Conservation (phyloP, 2,797 vertebrate genomes). For the Rhabdophis nuchalis region DNA sequence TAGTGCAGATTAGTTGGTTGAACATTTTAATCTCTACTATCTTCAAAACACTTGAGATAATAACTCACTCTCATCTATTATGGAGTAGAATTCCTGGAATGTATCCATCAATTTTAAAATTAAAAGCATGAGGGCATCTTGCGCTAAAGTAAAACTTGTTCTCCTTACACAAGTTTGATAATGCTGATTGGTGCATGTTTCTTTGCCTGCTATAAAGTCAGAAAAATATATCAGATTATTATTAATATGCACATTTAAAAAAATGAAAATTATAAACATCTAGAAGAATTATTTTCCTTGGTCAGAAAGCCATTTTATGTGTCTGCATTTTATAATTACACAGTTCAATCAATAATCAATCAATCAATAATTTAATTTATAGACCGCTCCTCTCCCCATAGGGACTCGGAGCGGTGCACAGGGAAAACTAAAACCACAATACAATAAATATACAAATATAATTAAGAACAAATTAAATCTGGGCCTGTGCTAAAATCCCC, state of each 20-base stretch:
- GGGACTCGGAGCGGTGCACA: too few species aligned
- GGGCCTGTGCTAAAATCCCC: too few species aligned
- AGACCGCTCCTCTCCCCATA: too few species aligned
- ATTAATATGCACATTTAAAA: background rate
- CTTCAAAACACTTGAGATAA: background rate
- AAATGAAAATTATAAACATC: background rate
- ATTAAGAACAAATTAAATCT: too few species aligned
- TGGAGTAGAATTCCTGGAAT: background rate
- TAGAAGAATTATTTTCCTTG: background rate
- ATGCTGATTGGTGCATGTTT: background rate
- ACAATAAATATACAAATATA: too few species aligned
- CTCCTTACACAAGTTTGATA: background rate
- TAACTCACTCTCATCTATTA: background rate
- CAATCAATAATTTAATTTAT: too few species aligned
- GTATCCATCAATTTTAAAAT: background rate
- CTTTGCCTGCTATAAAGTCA: background rate
- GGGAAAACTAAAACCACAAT: too few species aligned
- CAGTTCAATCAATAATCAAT: too few species aligned
- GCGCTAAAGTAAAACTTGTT: background rate
- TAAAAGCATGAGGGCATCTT: background rate
- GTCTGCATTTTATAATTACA: background rate
- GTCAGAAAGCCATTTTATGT: background rate
- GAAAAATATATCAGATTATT: background rate
- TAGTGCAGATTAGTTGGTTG: background rate
- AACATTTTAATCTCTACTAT: background rate